Base-by-base conservation (phyloP, 2,113 vertebrate genomes). In the Apeltes quadracus region DNA sequence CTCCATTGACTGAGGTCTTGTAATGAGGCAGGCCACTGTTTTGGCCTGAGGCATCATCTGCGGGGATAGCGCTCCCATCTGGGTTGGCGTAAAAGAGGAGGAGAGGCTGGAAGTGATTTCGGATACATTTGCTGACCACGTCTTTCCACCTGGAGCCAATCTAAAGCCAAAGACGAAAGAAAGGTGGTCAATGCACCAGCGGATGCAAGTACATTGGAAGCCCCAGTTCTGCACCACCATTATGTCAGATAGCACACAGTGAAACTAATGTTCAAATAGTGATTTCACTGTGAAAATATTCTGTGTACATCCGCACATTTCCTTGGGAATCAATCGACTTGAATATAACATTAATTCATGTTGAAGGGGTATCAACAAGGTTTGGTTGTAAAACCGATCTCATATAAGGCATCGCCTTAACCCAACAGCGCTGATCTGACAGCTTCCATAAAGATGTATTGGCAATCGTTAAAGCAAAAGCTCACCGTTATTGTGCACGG, bases 111-210 rank as follows among this genome's bases (percentile, higher is more conserved):
- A 97, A 97, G 84, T 99, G 98, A 89, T 96, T 95, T 64, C 95
- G 95, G 76, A 96, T 94, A 75, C 98, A 99, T 84, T 97, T 97
- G 83, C 88, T 94, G 72, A 96, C 95, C 46, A 98, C 98, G 22
- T 99, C 98, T 89, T 98, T 99, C 98, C 97, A 99, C 77, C 94
- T 94, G 8, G 95, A 88, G 70, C 98, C 96, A 3, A 99, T 94
- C 97, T 99, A 57, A 38, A 59, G 34, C 27, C 39, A 22, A 23
- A 66, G 20, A 75, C 20, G 64, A 32, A 59, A 32, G 38, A 36
- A 69, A 36, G 44, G 44, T 23, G 63, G 18, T 74, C 36, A 79
- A 18, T 44, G 34, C 44, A 41, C 18, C 50, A 1, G 29, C 32
- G 39, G 22, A 38, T 59, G 7, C 20, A 10, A 27, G 5, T 13